Evolutionary conservation across 2,888 invertebrate species (phyloP).

Genomic region (Keiferia lycopersicella): DNA sequence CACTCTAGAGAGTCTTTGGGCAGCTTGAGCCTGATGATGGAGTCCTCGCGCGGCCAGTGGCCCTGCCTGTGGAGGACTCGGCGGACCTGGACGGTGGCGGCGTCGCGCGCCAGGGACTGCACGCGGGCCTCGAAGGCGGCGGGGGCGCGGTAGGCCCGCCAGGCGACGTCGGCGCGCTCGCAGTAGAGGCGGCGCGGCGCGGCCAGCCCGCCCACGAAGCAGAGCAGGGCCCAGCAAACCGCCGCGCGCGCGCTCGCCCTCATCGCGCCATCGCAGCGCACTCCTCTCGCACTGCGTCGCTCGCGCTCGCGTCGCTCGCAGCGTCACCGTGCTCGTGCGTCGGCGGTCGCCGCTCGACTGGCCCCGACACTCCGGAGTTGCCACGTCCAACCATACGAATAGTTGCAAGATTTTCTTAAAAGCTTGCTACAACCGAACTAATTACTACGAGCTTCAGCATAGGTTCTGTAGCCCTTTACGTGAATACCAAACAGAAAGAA

Average conservation of each 20-base stretch:
- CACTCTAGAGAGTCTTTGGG: conserved; percentile 61
- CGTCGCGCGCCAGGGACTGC: conserved; percentile 67
- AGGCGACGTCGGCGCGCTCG: conserved; percentile 78
- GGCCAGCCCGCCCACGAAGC: conserved; percentile 53
- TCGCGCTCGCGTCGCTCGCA: conserved; percentile 37
- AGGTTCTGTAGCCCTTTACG: too few relatives aligned
- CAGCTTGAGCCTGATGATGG: conserved; percentile 64
- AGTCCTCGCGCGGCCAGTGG: conserved; percentile 70
- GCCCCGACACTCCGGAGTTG: conserved; percentile 33
- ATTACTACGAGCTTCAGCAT: too few relatives aligned
- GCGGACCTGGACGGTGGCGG: conserved; percentile 70
- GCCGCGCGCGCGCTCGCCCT: conserved; percentile 75
- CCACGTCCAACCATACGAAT: neutral
- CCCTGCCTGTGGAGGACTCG: conserved; percentile 69
- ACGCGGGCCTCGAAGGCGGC: conserved; percentile 77
- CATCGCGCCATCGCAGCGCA: conserved; percentile 77
- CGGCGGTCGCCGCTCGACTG: conserved; percentile 78
- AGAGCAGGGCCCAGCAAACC: conserved; percentile 73
- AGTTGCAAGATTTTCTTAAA: too few relatives aligned
- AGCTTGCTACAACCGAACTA: too few relatives aligned
- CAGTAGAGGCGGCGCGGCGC: conserved; percentile 71
- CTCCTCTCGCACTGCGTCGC: conserved; percentile 42
- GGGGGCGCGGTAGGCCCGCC: conserved; percentile 77
- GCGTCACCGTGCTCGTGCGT: conserved; percentile 49
- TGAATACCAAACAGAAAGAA: too few relatives aligned